Conservation (phyloP, 2,113 vertebrate species). For the Rhadina sibilatrix region DNA sequence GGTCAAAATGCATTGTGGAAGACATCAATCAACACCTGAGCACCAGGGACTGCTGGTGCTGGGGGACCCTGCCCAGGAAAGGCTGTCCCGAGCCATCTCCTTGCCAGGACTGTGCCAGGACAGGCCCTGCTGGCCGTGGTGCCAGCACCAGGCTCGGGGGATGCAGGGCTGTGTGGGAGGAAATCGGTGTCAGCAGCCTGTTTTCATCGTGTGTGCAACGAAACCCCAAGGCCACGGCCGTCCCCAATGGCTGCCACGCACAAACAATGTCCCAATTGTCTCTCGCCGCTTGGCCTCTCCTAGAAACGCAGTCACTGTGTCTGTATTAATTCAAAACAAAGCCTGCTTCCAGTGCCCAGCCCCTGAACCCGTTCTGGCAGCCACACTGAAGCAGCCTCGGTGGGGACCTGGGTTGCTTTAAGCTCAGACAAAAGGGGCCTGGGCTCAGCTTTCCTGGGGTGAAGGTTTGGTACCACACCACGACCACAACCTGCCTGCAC, state of each 20-base stretch:
- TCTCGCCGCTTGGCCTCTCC: neutral
- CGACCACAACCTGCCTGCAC: neutral
- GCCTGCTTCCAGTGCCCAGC: neutral
- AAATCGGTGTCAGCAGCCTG: neutral
- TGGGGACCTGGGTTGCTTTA: neutral
- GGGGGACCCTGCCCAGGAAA: neutral
- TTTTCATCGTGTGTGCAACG: neutral
- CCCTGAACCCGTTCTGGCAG: neutral
- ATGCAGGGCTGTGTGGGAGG: neutral
- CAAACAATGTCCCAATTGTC: constrained; percentile 10
- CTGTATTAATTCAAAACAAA: neutral
- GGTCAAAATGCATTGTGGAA: neutral
- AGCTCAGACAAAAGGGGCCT: neutral
- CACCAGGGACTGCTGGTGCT: neutral
- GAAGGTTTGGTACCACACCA: neutral
- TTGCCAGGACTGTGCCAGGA: accelerated
- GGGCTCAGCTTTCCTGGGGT: accelerated
- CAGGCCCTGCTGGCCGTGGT: accelerated
- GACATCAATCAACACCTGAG: neutral
- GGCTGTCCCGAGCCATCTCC: accelerated
- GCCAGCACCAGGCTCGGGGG: neutral
- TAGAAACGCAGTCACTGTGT: neutral
- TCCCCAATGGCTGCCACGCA: accelerated
- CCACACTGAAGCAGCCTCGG: neutral
- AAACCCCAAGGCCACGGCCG: neutral